phyloP scores from a whole-genome alignment of 2,888 invertebrate species.

The Drosophila austrosaltans region DNA sequence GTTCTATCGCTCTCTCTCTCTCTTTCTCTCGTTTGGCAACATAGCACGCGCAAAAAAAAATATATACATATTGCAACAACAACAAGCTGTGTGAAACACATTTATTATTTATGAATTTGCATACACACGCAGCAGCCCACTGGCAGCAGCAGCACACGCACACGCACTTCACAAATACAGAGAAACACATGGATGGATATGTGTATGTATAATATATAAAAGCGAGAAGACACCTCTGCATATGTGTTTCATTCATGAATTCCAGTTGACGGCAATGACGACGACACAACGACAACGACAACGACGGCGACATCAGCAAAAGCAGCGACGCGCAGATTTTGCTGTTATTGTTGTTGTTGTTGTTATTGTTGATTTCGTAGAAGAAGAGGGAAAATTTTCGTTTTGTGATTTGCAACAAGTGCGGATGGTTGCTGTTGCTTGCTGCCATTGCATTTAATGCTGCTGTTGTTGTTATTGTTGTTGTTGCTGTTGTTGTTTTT shows the following conservation, averaged over 20 bases:
- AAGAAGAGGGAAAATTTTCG: conserved; percentile 47
- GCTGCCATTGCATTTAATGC: conserved; percentile 12
- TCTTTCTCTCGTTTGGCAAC: conserved; percentile 30
- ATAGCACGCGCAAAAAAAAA: conserved; percentile 65
- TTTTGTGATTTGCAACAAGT: conserved; percentile 78
- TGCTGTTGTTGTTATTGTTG: conserved; percentile 25
- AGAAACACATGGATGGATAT: conserved; percentile 2
- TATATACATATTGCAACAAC: conserved; percentile 48
- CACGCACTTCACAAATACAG: neutral
- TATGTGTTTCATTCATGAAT: conserved; percentile 76
- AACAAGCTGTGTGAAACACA: conserved; percentile 43
- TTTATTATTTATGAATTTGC: conserved; percentile 76
- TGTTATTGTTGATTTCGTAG: conserved; percentile 24
- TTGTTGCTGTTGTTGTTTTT: conserved; percentile 24
- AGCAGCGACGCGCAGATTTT: conserved; percentile 41
- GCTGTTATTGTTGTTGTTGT: neutral
- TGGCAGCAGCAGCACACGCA: conserved; percentile 22
- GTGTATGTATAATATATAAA: neutral
- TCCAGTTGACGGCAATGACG: conserved; percentile 65
- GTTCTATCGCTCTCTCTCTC: conserved; percentile 4
- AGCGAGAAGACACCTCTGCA: conserved; percentile 47
- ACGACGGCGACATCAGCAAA: neutral
- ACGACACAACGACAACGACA: conserved; percentile 20
- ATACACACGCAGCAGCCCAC: conserved; percentile 67
- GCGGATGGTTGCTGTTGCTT: conserved; percentile 33